phyloP scores from a whole-genome alignment of 2,797 vertebrate genomes.

The Rhincodon typus region DNA sequence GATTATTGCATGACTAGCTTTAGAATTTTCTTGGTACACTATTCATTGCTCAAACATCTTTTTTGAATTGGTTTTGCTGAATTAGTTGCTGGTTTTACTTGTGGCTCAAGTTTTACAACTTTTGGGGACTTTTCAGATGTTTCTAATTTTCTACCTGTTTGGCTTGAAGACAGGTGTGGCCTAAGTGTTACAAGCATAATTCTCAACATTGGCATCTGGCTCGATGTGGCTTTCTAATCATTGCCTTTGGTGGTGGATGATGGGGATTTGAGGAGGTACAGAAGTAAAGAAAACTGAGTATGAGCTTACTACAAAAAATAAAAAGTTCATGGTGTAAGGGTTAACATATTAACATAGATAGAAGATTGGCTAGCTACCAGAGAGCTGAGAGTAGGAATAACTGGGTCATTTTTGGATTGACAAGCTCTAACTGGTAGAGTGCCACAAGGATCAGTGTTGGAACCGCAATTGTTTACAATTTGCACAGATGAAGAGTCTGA shows the following conservation, averaged over 20 bases:
- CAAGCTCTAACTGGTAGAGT: no score
- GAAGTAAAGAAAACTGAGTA: not conserved
- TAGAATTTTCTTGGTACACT: not conserved
- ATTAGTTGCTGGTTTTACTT: not conserved
- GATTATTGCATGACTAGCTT: not conserved
- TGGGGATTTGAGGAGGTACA: not conserved
- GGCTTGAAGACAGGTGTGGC: not conserved
- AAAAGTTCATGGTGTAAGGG: no score
- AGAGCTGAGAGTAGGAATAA: no score
- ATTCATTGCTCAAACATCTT: not conserved
- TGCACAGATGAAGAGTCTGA: no score
- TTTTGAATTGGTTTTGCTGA: conserved; percentile 1
- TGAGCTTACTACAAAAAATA: not conserved
- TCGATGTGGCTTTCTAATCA: no score
- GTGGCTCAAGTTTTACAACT: not conserved
- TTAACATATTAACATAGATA: no score
- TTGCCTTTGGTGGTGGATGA: not conserved
- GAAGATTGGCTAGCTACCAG: no score
- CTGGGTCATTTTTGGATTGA: no score
- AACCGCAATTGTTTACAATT: no score
- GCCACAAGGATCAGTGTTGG: no score
- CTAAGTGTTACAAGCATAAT: not conserved
- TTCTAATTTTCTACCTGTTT: not conserved
- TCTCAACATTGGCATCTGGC: not conserved
- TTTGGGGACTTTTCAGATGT: not conserved